Base-by-base conservation (phyloP, 2,797 vertebrate species). In the Chromobotia macracanthus region DNA sequence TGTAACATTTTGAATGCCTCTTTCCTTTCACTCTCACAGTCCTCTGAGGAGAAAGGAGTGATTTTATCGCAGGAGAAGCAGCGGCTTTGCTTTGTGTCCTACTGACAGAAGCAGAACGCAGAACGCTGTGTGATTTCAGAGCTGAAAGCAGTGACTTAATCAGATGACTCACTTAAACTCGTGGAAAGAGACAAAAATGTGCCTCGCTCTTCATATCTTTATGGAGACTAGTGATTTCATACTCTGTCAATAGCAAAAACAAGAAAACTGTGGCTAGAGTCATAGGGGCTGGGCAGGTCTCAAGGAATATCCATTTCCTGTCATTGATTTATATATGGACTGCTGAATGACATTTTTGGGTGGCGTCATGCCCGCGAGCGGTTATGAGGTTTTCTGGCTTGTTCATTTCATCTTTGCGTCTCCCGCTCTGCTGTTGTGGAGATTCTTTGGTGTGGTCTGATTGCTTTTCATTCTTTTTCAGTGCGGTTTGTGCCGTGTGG, bases 341-440 rank as follows among this genome's bases (percentile, higher is more conserved):
- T 73, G 23, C 63, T 64, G 75, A 78, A 82, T 83, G 35, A 56
- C 65, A 70, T 71, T 86, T 87, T 72, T 51, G 16, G 35, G 80
- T 86, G 25, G 74, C 23, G 9, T 80, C 68, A 84, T 80, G 58
- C 31, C 72, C 63, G 41, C 16, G 19, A 73, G 77, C 58, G 68
- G 72, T 79, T 74, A 73, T 75, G 71, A 80, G 83, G 69, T 79
- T 69, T 75, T 81, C 79, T 83, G 61, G 41, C 73, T 82, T 79
- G 80, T 67, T 60, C 51, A 23, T 65, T 77, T 66, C 18, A 48
- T 21, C 55, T 80, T 72, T 75, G 65, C 73, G 75, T 58, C 53
- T 65, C 31, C 21, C 74, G n/a, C 55, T 83, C 28, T 53, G 53
- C 1, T 15, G 46, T 77, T 78, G 72, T 68, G 44, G 31, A 75